Base-by-base conservation (phyloP, 2,797 vertebrate species). In the Acanthiza pusilla region DNA sequence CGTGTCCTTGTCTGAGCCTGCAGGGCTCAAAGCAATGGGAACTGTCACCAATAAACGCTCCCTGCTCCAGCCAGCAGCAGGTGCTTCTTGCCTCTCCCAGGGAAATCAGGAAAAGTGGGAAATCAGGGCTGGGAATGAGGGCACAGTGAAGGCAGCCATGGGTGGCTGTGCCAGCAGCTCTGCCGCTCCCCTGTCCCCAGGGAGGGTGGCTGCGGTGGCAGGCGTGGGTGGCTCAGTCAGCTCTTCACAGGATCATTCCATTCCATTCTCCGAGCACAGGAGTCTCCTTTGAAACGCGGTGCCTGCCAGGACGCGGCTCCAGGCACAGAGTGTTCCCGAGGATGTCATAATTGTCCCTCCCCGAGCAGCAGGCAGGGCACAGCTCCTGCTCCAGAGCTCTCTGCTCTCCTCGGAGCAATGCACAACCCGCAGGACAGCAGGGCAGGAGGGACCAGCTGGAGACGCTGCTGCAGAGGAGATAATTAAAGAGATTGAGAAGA, bases 381-480 rank as follows among this genome's bases (percentile, higher is more conserved):
- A 67, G 43, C 9, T 73, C 77, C 53, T 36, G 86, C 50, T 55
- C 63, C 21, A n/a, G n/a, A n/a, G n/a, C n/a, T n/a, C n/a, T n/a
- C 21, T 27, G 45, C 61, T 77, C 84, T 70, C 15, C 57, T 30
- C 32, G 53, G 53, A 63, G 62, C 42, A 40, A n/a, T 7, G 38
- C 58, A 29, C 36, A 22, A 8, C 6, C 66, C 58, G 4, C 32
- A 14, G 62, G 42, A 2, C 26, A 22, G 50, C 36, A 1, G 19
- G 68, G 43, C 77, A 45, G 73, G 18, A 23, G 53, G 84, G 43
- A 67, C 57, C 89, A 53, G 92, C 89, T 93, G 94, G 91, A 93
- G 86, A 62, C 2, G 16, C 65, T 84, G 38, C 86, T 51, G 72
- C 27, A 18, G 78, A 83, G 77, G 32, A 45, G 72, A 88, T 29